Evolutionary conservation across 2,797 vertebrate genomes (phyloP).

Genomic region (Arctocebus calabarensis): DNA sequence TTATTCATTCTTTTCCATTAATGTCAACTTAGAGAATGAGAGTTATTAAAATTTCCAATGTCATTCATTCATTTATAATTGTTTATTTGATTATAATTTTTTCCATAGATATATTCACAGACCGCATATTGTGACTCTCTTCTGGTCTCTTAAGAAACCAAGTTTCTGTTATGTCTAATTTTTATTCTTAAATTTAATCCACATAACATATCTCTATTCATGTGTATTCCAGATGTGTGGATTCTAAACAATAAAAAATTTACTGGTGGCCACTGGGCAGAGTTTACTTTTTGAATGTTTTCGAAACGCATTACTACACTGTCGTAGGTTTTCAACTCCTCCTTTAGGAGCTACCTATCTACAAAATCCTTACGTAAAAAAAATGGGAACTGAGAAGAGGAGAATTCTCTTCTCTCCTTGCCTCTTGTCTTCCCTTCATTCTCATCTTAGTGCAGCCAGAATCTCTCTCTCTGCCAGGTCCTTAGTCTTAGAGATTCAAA

Average conservation of each 20-base stretch:
- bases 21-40: not conserved
- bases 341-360: too few species aligned
- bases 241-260: not conserved
- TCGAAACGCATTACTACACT: not conserved
- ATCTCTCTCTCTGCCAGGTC: too few species aligned
- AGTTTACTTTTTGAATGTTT: not conserved
- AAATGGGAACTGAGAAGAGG: not conserved
- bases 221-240: not conserved
- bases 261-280: not conserved
- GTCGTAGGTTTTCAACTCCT: not conserved
- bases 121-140: not conserved
- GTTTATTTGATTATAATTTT: not conserved
- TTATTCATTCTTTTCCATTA: not conserved
- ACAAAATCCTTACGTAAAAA: not conserved
- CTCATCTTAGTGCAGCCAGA: not conserved
- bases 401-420: not conserved
- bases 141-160: not conserved
- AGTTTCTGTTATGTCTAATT: not conserved
- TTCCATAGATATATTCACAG: not conserved
- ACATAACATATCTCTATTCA: not conserved
- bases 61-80: not conserved
- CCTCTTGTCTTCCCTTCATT: not conserved
- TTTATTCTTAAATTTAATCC: not conserved
- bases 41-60: not conserved
- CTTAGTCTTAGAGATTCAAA: too few species aligned